Percentiles rank a stretch among this genome's conserved stretches.
phyloP scores from a whole-genome alignment of 2,888 invertebrate species.

The Amaurobius ferox region DNA sequence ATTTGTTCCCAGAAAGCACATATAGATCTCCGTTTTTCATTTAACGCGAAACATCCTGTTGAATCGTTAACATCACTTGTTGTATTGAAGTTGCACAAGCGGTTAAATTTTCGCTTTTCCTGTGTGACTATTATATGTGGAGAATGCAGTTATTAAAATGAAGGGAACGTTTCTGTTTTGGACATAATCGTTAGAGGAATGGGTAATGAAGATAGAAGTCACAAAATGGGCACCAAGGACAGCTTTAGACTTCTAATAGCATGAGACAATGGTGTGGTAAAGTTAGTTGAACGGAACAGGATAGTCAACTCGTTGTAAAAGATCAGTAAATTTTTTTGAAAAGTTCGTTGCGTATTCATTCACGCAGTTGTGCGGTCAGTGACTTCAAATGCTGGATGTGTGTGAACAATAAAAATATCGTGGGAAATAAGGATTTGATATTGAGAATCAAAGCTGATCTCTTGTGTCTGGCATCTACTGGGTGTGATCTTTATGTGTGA shows the following conservation, averaged over 20 bases:
- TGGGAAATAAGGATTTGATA: no score
- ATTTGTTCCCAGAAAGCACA: background rate
- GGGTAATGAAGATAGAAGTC: background rate
- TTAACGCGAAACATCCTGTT: conserved; percentile 2
- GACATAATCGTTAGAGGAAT: background rate
- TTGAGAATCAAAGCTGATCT: no score
- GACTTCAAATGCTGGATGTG: no score
- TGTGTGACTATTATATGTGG: background rate
- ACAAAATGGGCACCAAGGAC: background rate
- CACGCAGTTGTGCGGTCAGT: no score
- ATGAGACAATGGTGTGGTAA: background rate
- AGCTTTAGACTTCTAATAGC: background rate
- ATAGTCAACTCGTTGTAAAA: background rate
- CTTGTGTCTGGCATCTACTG: no score
- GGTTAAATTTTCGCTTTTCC: background rate
- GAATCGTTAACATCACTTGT: background rate
- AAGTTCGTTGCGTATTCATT: no score
- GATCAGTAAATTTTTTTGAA: no score
- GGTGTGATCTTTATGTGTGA: no score
- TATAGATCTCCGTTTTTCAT: background rate
- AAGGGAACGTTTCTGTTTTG: background rate
- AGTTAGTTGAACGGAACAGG: background rate
- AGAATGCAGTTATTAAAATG: conserved; percentile 2
- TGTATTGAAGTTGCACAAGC: no score
- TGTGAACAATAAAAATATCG: no score